phyloP scores from a whole-genome alignment of 1,140 invertebrate genomes.

The Eumaeus atala region DNA sequence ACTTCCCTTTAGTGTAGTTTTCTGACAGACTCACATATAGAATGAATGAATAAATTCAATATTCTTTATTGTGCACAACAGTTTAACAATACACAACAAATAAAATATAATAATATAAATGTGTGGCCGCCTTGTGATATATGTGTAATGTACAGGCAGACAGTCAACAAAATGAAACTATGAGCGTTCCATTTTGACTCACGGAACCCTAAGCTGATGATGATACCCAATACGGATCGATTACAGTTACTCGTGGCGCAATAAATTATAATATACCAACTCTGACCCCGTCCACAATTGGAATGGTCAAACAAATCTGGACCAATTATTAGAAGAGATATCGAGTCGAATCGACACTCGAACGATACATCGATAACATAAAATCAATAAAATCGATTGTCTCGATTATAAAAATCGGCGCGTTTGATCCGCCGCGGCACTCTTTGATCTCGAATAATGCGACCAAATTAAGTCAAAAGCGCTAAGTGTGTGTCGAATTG shows the following conservation, averaged over 20 bases:
- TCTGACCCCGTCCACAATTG: background rate
- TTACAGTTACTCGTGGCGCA: conserved; percentile 9
- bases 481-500: conserved; percentile 69
- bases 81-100: too few relatives aligned
- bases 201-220: too few relatives aligned
- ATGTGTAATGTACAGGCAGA: too few relatives aligned
- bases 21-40: too few relatives aligned
- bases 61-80: too few relatives aligned
- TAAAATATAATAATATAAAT: too few relatives aligned
- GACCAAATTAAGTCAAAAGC: conserved; percentile 69
- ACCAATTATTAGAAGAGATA: conserved; percentile 52
- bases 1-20: too few relatives aligned
- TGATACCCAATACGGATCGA: too few relatives aligned
- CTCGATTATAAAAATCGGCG: conserved; percentile 44
- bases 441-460: conserved; percentile 67
- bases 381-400: conserved; percentile 70
- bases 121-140: too few relatives aligned
- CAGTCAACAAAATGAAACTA: too few relatives aligned
- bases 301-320: conserved; percentile 7
- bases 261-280: conserved; percentile 19
- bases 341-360: conserved; percentile 35
- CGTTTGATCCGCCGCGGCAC: conserved; percentile 52
- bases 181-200: too few relatives aligned
- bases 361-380: conserved; percentile 48
- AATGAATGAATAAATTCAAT: too few relatives aligned